Evolutionary conservation across 2,797 vertebrate species (phyloP).

Genomic region (Percopsis omiscomaycus): DNA sequence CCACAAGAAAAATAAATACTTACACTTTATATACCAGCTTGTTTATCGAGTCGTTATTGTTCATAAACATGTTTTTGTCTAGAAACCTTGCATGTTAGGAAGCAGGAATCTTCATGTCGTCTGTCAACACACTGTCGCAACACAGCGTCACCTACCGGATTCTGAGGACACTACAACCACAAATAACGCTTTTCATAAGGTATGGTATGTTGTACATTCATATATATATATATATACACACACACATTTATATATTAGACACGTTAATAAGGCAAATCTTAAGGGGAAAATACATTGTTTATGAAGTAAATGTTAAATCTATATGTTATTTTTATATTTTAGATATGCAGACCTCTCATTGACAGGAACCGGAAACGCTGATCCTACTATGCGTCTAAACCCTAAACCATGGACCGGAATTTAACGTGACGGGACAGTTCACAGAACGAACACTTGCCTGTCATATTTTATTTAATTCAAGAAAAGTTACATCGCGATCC

Average conservation of each 20-base stretch:
- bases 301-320: not conserved
- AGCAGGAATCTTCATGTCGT: not conserved
- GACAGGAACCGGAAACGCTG: constrained; percentile 40
- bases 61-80: too few relatives aligned
- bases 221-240: not conserved
- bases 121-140: constrained; percentile 23
- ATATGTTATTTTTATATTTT: not conserved
- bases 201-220: not conserved
- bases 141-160: constrained; percentile 16
- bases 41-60: not conserved
- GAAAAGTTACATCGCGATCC: too few relatives aligned
- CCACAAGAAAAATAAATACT: not conserved
- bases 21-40: not conserved
- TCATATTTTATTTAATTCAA: too few relatives aligned
- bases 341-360: not conserved
- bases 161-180: not conserved
- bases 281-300: too few relatives aligned
- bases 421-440: too few relatives aligned
- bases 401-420: not conserved
- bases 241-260: not conserved
- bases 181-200: too few relatives aligned
- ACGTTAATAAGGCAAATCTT: too few relatives aligned
- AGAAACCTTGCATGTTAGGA: too few relatives aligned
- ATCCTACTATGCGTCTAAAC: not conserved
- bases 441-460: too few relatives aligned